A percentile compares a stretch with the other conserved stretches of the same genome.
phyloP scores from a whole-genome alignment of 2,797 vertebrate genomes.

The Chloroceryle amazona region DNA sequence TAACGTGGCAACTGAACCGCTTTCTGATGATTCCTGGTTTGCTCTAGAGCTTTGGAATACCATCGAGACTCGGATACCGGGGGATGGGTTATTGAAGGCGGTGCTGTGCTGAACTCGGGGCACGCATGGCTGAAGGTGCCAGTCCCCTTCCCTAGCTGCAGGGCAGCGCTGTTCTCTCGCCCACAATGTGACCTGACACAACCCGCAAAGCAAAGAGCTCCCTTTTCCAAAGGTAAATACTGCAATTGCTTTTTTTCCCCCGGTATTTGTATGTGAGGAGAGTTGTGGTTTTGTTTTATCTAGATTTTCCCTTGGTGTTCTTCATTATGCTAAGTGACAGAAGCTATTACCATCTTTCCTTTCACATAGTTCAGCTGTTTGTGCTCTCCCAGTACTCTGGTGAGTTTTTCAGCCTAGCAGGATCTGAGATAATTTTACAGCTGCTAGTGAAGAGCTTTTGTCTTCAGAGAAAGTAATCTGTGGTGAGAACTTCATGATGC shows the following conservation, averaged over 20 bases:
- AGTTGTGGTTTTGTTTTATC: rapidly evolving
- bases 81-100: neutral
- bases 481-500: neutral
- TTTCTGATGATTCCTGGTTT: rapidly evolving
- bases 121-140: neutral
- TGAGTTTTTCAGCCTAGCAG: neutral
- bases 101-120: neutral
- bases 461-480: neutral
- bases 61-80: rapidly evolving
- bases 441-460: neutral
- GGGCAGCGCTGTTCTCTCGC: neutral
- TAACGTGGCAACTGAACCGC: rapidly evolving
- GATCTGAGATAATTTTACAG: neutral
- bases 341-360: rapidly evolving
- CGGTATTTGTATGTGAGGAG: rapidly evolving
- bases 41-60: neutral
- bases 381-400: neutral
- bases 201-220: neutral
- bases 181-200: slow-evolving; percentile 26
- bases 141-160: neutral
- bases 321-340: neutral
- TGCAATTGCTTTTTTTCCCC: rapidly evolving
- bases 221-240: slow-evolving; percentile 16
- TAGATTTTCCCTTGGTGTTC: rapidly evolving
- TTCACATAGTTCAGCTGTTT: rapidly evolving